Percentiles rank a stretch among this genome's conserved stretches.
Conservation (phyloP, 2,888 invertebrate genomes). For the Carabus problematicus region DNA sequence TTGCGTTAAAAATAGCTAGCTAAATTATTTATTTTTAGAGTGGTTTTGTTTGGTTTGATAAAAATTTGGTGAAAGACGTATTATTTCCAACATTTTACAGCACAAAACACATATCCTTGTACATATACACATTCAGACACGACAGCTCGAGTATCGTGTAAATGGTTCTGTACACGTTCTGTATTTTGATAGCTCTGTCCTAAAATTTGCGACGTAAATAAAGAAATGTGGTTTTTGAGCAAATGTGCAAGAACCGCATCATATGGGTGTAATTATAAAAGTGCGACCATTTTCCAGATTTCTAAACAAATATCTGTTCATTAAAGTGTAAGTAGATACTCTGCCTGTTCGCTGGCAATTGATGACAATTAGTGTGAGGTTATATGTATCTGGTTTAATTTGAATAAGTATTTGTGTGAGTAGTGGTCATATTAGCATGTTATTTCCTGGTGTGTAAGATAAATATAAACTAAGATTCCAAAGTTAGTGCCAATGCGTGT, state of each 20-base stretch:
- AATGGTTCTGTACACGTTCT: background rate
- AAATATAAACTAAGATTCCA: conserved; percentile 38
- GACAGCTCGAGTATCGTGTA: no score
- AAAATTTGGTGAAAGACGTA: no score
- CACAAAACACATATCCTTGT: no score
- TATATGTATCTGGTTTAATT: no score
- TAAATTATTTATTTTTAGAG: no score
- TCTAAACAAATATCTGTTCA: conserved; percentile 15
- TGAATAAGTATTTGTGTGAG: conserved; percentile 15
- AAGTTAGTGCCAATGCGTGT: conserved; percentile 39
- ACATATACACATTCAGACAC: no score
- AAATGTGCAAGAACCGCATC: conserved; percentile 8
- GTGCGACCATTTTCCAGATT: background rate
- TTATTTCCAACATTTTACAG: no score
- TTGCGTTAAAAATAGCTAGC: no score
- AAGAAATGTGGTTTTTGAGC: conserved; percentile 31
- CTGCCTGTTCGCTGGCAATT: background rate
- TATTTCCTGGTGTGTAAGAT: conserved; percentile 39
- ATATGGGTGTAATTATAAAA: conserved; percentile 26
- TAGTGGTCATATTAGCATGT: conserved; percentile 34
- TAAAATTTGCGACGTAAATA: conserved; percentile 34
- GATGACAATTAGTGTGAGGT: conserved; percentile 17
- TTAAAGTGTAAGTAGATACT: conserved; percentile 20
- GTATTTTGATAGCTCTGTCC: conserved; percentile 5
- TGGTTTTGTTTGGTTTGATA: no score